Percentiles rank a stretch among this genome's conserved stretches.
Evolutionary conservation across 2,888 invertebrate genomes (phyloP).

Genomic region (Aricia artaxerxes): DNA sequence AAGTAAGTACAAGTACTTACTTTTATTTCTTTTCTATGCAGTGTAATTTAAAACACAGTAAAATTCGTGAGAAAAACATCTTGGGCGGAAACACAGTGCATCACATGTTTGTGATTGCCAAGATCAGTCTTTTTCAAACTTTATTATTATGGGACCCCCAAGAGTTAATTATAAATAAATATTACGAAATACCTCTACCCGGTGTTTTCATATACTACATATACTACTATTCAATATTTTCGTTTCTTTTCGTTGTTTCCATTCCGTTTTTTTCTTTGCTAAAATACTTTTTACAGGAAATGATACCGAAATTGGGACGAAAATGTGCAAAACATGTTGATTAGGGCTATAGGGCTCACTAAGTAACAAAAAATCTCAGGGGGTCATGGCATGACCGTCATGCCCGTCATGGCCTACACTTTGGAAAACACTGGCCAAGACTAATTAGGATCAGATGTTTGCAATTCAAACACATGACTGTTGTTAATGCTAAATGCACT

Average conservation of each 20-base stretch:
- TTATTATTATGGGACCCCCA: neutral
- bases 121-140: neutral
- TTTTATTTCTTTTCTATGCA: no score
- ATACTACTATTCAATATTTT: neutral
- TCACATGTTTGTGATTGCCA: neutral
- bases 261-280: neutral
- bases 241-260: no score
- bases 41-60: neutral
- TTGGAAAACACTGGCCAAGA: neutral
- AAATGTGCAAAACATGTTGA: no score
- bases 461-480: neutral
- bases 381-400: neutral
- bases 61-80: neutral
- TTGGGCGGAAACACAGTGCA: neutral
- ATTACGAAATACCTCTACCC: neutral
- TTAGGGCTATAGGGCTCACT: no score
- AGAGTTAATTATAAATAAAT: neutral
- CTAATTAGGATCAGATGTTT: neutral
- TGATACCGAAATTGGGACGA: neutral
- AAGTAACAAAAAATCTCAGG: neutral
- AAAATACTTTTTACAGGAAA: neutral
- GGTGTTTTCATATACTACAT: neutral
- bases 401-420: neutral
- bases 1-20: no score
- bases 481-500: neutral